phyloP scores from a whole-genome alignment of 2,113 vertebrate species.

The Recurvirostra avosetta region DNA sequence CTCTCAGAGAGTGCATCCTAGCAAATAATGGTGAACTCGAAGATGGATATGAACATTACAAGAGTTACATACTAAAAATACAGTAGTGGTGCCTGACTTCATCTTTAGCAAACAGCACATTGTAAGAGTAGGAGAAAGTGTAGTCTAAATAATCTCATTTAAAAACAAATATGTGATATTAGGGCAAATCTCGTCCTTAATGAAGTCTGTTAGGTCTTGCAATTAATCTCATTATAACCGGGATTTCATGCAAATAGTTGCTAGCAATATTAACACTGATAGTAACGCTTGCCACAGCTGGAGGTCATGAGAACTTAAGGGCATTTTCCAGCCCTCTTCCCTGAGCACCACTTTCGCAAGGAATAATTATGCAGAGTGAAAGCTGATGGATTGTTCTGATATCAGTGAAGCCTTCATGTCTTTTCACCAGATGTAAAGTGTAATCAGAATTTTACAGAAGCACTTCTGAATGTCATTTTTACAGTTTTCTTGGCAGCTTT shows the following conservation, averaged over 20 bases:
- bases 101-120: background rate
- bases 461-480: slow-evolving; percentile 52
- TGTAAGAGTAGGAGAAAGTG: background rate
- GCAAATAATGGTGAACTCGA: background rate
- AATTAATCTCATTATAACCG: background rate
- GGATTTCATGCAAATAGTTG: background rate
- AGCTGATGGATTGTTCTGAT: slow-evolving; percentile 45
- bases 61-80: background rate
- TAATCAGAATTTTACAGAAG: slow-evolving; percentile 65
- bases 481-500: slow-evolving; percentile 60
- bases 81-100: background rate
- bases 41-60: background rate
- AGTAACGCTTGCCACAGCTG: background rate
- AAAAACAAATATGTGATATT: background rate
- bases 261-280: background rate
- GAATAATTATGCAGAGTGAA: slow-evolving; percentile 40
- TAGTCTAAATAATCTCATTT: background rate
- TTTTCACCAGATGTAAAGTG: slow-evolving; percentile 54
- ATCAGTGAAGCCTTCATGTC: slow-evolving; percentile 32
- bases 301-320: slow-evolving; percentile 1
- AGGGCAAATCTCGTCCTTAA: background rate
- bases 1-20: background rate
- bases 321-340: slow-evolving; percentile 17
- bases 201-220: background rate
- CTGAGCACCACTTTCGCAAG: background rate